Percentiles rank a stretch among this genome's conserved stretches.
phyloP scores from a whole-genome alignment of 2,888 invertebrate genomes.

The Pyrochroa serraticornis region DNA sequence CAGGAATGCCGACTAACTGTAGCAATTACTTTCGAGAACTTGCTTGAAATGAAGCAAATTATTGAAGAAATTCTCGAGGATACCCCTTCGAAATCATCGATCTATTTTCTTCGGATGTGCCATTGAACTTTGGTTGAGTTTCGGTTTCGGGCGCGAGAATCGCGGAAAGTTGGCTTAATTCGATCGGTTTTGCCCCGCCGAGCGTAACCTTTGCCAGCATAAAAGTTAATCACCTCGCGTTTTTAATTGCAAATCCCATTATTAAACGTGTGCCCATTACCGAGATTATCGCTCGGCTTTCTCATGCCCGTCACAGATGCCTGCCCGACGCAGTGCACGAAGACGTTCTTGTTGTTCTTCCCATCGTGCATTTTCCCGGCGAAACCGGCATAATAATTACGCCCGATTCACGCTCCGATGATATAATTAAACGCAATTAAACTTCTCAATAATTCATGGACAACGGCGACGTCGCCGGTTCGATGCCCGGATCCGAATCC shows the following conservation, averaged over 20 bases:
- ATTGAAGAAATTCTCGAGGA: too few species aligned
- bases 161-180: neutral
- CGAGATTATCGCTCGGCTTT: neutral
- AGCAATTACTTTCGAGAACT: too few species aligned
- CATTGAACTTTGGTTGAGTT: too few species aligned
- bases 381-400: conserved; percentile 11
- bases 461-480: neutral
- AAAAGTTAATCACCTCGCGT: conserved; percentile 13
- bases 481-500: neutral
- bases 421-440: conserved; percentile 25
- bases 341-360: too few species aligned
- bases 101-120: too few species aligned
- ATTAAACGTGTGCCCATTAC: conserved; percentile 9
- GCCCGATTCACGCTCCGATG: conserved; percentile 22
- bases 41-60: too few species aligned
- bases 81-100: too few species aligned
- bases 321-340: too few species aligned
- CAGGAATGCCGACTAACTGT: too few species aligned
- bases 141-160: too few species aligned
- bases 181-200: conserved; percentile 10
- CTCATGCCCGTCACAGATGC: conserved; percentile 1
- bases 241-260: conserved; percentile 19
- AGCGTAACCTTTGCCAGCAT: conserved; percentile 15
- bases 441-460: conserved; percentile 23
- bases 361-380: conserved; percentile 8